phyloP scores from a whole-genome alignment of 2,797 vertebrate genomes.

The Euthynnus affinis region DNA sequence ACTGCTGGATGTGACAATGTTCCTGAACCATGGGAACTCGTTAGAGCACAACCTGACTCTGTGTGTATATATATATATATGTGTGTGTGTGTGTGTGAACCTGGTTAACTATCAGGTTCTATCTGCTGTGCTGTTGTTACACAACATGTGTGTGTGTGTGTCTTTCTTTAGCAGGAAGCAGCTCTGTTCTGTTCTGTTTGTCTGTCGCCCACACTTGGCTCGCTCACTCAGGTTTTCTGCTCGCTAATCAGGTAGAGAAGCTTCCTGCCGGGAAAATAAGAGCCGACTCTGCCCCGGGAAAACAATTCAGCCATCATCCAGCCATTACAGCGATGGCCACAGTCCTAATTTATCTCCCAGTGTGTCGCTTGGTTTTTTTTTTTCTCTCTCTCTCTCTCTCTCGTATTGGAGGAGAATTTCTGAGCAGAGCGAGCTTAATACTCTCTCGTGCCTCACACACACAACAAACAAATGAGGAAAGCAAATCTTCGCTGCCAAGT shows the following conservation, averaged over 20 bases:
- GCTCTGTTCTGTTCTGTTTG: conserved; percentile 51
- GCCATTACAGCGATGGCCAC: conserved; percentile 60
- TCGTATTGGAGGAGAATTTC: conserved; percentile 47
- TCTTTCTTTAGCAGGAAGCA: conserved; percentile 50
- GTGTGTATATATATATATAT: conserved; percentile 6
- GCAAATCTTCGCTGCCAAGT: conserved; percentile 79
- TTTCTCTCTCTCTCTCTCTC: too few species aligned
- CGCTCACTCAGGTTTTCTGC: conserved; percentile 59
- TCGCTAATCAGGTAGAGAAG: conserved; percentile 77
- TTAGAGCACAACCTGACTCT: conserved; percentile 34
- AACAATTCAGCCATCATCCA: conserved; percentile 74
- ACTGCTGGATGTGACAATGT: conserved; percentile 45
- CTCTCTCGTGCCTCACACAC: conserved; percentile 62
- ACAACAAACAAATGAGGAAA: conserved; percentile 80
- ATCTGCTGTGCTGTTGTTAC: conserved; percentile 21
- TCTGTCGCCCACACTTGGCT: conserved; percentile 51
- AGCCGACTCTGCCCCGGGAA: conserved; percentile 64
- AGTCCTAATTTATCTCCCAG: conserved; percentile 76
- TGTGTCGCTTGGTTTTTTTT: conserved; percentile 9
- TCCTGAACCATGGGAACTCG: conserved; percentile 53
- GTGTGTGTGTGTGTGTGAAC: conserved; percentile 2
- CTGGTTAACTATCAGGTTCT: conserved; percentile 22
- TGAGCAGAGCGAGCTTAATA: conserved; percentile 58
- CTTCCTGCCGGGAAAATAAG: conserved; percentile 72
- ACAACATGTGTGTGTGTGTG: conserved; percentile 38